Percentiles rank a stretch among this genome's conserved stretches.
Conservation (phyloP, 1,140 invertebrate genomes). For the Drosophila tsacasi region DNA sequence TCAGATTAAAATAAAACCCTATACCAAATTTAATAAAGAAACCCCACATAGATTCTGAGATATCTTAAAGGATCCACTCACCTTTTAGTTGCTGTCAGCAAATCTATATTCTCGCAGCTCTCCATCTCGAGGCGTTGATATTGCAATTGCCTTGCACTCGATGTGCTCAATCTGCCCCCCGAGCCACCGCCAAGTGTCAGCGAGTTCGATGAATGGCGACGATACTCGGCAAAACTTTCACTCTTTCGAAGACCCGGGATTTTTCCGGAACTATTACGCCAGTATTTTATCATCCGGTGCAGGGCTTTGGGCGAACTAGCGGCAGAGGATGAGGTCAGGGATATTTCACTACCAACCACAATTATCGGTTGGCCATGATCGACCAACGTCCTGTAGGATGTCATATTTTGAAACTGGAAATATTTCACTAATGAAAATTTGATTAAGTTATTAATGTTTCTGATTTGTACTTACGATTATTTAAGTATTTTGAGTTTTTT, state of each 20-base stretch:
- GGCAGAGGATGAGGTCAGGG: slow-evolving; percentile 13
- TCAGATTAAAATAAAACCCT: neutral
- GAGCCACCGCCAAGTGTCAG: slow-evolving; percentile 7
- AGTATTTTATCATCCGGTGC: slow-evolving; percentile 78
- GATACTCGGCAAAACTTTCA: slow-evolving; percentile 76
- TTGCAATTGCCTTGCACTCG: slow-evolving; percentile 52
- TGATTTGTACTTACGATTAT: neutral
- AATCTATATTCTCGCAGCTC: slow-evolving; percentile 69
- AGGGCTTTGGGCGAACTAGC: slow-evolving; percentile 56
- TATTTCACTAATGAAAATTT: neutral
- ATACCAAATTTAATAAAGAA: neutral
- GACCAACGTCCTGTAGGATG: slow-evolving; percentile 63
- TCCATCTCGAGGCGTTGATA: slow-evolving; percentile 78
- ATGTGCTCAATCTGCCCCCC: slow-evolving; percentile 34
- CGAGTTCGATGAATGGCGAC: slow-evolving; percentile 49
- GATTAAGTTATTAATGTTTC: too few species aligned
- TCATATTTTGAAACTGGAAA: slow-evolving; percentile 45
- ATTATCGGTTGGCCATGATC: slow-evolving; percentile 36
- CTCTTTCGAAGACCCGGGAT: slow-evolving; percentile 72
- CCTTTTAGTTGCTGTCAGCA: slow-evolving; percentile 65
- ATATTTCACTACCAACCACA: slow-evolving; percentile 26
- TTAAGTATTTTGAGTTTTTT: neutral
- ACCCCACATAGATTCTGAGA: neutral
- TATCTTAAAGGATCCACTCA: slow-evolving; percentile 35
- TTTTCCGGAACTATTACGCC: slow-evolving; percentile 73